Base-by-base conservation (phyloP, 2,888 invertebrate species). In the Pediacus dermestoides region DNA sequence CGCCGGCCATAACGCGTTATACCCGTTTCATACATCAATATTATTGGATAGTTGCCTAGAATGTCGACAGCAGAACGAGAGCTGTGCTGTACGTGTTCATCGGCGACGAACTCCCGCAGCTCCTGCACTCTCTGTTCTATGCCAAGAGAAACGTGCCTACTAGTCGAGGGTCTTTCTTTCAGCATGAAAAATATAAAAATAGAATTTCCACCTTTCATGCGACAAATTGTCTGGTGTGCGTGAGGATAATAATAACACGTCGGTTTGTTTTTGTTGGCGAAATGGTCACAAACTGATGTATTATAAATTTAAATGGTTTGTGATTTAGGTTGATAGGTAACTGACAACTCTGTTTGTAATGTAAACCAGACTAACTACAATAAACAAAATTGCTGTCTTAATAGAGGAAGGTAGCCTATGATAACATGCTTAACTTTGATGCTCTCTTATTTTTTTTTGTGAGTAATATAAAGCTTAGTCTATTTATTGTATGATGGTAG, bases 1-100 rank as follows among this genome's bases (percentile, higher is more conserved):
- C 31, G 46, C 27, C 15, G 44, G 41, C 42, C 43, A 51, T 53
- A 52, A 52, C 35, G 46, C 34, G 35, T 47, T 50, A 43, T 43
- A 45, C 46, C 49, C 38, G 41, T 39, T 30, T 43, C 44, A 47
- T 52, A 46, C 44, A 52, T 55, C 53, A 52, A 44, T 44, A 46
- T 48, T 50, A 48, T 47, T 49, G 52, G 48, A 48, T 47, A 39
- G 16, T 33, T 34, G 42, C 44, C 46, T 42, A 34, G 34, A 38
- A 46, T 37, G 39, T 39, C 27, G 44, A 37, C 36, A 15, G 13
- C 11, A 8, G 16, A 28, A n/a, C 14, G 8, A 18, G 8, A 27
- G 13, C 11, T n/a, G 8, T 11, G 13, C n/a, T 34, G 23, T 8
- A 25, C 26, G 34, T 26, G 25, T 13, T 34, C 15, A 34, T 25